Evolutionary conservation across 2,113 vertebrate genomes (phyloP), one percentile per base, ranked within the genome.

Genomic region (Ceyx margarethae): DNA sequence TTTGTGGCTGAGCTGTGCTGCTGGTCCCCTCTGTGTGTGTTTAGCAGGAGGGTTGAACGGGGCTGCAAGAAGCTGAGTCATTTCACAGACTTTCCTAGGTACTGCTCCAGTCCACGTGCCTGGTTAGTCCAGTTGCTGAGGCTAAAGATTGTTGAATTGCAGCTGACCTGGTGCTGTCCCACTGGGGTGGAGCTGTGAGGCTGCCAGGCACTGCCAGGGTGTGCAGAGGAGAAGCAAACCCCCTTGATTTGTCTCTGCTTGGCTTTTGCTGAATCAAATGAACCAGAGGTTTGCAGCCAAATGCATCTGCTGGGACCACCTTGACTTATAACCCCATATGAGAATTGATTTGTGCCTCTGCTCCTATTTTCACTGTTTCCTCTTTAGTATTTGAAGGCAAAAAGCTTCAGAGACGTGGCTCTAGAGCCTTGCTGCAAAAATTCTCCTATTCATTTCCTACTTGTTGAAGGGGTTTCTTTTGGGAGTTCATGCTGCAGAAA

Each of bases 151-250:
- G 16, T 9, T 43, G 3, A 3, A 3, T 9, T 78, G 91, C 18
- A 22, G 57, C 58, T 79, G 25, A 1, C 33, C n/a, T 43, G 45
- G 25, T 72, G 64, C 79, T 50, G 61, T 54, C 28, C 67, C 42
- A 1, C 8, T 5, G 22, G 5, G 21, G 60, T 6, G 42, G 31
- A 31, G 17, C 23, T 16, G 29, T 0, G 0, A 33, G 50, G 42
- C 23, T 56, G 15, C 35, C 1, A 2, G 79, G 12, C n/a, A 18
- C 22, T 77, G 31, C 3, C 11, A 6, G n/a, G 35, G 12, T 2
- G 0, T 25, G 31, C 23, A 22, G 71, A 17, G 15, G 35, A 57
- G 33, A 43, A 56, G 40, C 56, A 71, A 10, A 61, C n/a, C 69
- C 37, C 33, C 15, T n/a, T 29, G 19, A 3, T 29, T 64, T 74